phyloP scores from a whole-genome alignment of 2,888 invertebrate species.

The Leucoma salicis region DNA sequence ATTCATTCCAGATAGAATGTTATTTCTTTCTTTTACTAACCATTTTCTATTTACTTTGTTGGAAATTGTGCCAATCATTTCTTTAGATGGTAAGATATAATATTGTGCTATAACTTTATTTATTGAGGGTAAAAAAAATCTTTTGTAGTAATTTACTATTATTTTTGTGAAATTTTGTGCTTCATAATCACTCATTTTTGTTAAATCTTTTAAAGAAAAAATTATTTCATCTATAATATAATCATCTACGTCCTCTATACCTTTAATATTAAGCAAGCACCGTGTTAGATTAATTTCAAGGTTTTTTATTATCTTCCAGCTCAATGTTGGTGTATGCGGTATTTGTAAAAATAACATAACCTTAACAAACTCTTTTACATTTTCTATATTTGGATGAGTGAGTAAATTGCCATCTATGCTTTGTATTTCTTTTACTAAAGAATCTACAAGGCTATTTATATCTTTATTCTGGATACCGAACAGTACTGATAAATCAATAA shows the following conservation, averaged over 20 bases:
- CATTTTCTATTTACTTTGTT: slow-evolving; percentile 10
- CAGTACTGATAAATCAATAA: slow-evolving; percentile 21
- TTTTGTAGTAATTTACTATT: slow-evolving; percentile 22
- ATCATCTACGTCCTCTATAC: slow-evolving; percentile 15
- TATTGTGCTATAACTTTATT: too few relatives aligned
- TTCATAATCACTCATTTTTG: slow-evolving; percentile 20
- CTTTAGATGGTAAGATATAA: too few relatives aligned
- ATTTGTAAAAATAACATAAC: slow-evolving; percentile 25
- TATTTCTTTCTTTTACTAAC: slow-evolving; percentile 15
- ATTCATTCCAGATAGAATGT: slow-evolving; percentile 18
- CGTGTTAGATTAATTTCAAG: slow-evolving; percentile 19
- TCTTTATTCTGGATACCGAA: slow-evolving; percentile 9
- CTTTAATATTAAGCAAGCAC: slow-evolving; percentile 13
- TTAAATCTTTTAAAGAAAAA: slow-evolving; percentile 11
- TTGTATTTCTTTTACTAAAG: slow-evolving; percentile 21
- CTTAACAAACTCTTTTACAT: slow-evolving; percentile 25
- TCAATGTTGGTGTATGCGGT: slow-evolving; percentile 12
- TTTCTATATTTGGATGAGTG: slow-evolving; percentile 19
- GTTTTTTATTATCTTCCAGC: slow-evolving; percentile 8
- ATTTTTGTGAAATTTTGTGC: slow-evolving; percentile 22
- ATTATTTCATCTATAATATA: slow-evolving; percentile 6
- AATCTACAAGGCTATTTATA: background rate
- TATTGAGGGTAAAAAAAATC: slow-evolving; percentile 24
- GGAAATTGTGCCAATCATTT: slow-evolving; percentile 3
- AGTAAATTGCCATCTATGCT: slow-evolving; percentile 9